Conservation (phyloP, 2,888 invertebrate species). For the Pediacus dermestoides region DNA sequence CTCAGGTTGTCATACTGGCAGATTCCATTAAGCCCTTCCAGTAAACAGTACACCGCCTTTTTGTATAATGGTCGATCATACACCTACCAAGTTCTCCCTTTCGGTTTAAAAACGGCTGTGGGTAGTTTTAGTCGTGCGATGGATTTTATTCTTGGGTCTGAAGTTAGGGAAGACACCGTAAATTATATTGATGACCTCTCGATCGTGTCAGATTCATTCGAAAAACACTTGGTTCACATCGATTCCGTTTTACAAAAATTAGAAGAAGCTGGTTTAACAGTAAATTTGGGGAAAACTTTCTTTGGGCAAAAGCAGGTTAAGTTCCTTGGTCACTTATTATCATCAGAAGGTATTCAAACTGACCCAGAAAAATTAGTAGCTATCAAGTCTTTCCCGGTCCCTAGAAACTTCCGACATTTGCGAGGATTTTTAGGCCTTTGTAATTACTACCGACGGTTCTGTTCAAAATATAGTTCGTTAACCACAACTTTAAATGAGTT, state of each 20-base stretch:
- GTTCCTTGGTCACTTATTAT: slow-evolving; percentile 12
- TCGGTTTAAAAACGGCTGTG: too few species aligned
- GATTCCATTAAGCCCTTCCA: neutral
- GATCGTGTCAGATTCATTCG: neutral
- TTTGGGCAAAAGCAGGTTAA: slow-evolving; percentile 9
- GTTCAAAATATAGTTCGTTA: slow-evolving; percentile 11
- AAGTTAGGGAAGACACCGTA: neutral
- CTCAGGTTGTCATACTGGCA: neutral
- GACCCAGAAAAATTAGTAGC: slow-evolving; percentile 7
- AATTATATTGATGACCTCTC: slow-evolving; percentile 1
- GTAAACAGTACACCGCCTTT: neutral
- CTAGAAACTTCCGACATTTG: neutral
- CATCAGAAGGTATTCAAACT: slow-evolving; percentile 6
- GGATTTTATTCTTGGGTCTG: slow-evolving; percentile 9
- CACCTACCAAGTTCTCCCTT: neutral
- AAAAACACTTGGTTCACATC: slow-evolving; percentile 2
- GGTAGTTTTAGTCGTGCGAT: slow-evolving; percentile 7
- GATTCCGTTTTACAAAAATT: neutral
- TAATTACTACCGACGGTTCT: slow-evolving; percentile 11
- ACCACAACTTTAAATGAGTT: slow-evolving; percentile 14
- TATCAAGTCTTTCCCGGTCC: slow-evolving; percentile 6
- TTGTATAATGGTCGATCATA: neutral
- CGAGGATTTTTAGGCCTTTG: slow-evolving; percentile 12
- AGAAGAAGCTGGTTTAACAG: neutral
- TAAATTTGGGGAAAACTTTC: slow-evolving; percentile 7